These are phyloP conservation scores for Anneissia japonica DNA, from an alignment of 35 echinoderm and acorn worm species.

Conservation along the genomic window DNA sequence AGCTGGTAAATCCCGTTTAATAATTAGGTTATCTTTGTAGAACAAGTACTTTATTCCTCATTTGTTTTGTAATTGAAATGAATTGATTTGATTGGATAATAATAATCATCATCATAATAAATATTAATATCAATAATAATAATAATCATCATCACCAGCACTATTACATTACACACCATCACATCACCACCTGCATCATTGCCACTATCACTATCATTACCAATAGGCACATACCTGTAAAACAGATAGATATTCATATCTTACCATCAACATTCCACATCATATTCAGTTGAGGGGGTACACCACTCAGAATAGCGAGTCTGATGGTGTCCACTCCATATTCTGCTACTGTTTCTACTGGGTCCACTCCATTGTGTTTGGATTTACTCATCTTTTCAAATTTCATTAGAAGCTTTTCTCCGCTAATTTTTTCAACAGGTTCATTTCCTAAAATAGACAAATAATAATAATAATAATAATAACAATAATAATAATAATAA, in stretches of 20 bases:
- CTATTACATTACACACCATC: no score
- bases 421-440: constrained; percentile 50
- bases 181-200: no score
- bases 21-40: no score
- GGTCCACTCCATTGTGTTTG: constrained; percentile 93
- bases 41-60: no score
- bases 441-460: constrained; percentile 37
- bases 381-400: constrained; percentile 99
- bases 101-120: no score
- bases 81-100: no score
- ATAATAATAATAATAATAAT: background rate
- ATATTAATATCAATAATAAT: no score
- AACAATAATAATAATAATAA: no score
- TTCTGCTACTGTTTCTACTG: constrained; percentile 48
- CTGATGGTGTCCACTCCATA: constrained; percentile 81
- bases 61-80: no score
- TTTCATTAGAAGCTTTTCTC: constrained; percentile 57
- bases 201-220: no score
- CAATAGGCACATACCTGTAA: background rate
- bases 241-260: background rate
- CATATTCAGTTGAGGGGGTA: constrained; percentile 89
- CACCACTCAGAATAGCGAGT: constrained; percentile 82
- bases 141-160: no score
- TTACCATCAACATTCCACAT: constrained; percentile 85
- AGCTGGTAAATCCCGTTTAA: no score